Evolutionary conservation across 1,140 invertebrate species (phyloP).

Genomic region (Drosophila baimaii): DNA sequence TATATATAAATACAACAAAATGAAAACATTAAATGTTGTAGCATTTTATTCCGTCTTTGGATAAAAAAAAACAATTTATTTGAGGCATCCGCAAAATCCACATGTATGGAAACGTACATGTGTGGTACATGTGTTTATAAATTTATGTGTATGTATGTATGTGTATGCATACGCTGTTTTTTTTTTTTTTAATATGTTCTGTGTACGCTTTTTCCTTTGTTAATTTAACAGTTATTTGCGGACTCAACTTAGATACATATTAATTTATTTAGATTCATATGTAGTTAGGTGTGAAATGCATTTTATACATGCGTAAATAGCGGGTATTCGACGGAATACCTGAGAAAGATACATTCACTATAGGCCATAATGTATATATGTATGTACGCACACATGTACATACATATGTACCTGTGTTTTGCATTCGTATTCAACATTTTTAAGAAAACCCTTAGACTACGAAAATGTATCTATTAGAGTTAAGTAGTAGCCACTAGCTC

Average conservation of each 20-base stretch:
- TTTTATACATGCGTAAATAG: not conserved
- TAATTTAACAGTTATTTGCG: not conserved
- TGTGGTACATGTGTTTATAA: slow-evolving; percentile 16
- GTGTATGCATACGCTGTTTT: slow-evolving; percentile 5
- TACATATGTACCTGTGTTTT: not conserved
- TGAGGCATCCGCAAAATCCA: not conserved
- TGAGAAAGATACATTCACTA: not conserved
- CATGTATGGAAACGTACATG: slow-evolving; percentile 9
- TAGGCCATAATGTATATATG: not conserved
- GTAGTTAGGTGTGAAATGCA: not conserved
- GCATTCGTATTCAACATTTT: not conserved
- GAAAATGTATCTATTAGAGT: not conserved
- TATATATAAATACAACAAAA: not conserved
- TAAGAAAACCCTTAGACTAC: not conserved
- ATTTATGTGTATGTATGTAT: slow-evolving; percentile 4
- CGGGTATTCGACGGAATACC: not conserved
- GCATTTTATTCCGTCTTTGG: not conserved
- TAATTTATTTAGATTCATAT: not conserved
- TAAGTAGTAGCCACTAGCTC: too few species aligned
- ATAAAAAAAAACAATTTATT: not conserved
- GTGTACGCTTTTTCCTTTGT: slow-evolving; percentile 13
- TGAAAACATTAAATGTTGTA: not conserved
- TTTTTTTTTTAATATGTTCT: slow-evolving; percentile 2
- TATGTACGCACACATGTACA: not conserved
- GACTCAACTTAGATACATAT: not conserved